phyloP scores from a whole-genome alignment of 1,140 invertebrate genomes.

The Bacillus rossius region DNA sequence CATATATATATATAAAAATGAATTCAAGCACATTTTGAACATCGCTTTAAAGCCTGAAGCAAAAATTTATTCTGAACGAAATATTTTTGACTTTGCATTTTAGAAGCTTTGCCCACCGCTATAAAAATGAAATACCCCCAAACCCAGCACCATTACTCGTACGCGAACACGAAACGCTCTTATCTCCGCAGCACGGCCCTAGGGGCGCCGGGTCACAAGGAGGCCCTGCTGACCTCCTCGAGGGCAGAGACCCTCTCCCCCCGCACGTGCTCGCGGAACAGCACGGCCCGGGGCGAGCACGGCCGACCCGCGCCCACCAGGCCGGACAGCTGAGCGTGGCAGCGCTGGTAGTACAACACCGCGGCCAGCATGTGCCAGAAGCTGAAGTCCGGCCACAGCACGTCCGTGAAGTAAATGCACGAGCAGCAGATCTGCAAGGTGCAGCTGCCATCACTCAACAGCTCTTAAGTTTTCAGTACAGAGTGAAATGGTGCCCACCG shows the following conservation, averaged over 20 bases:
- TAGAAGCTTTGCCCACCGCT: no score
- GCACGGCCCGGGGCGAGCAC: background rate
- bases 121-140: no score
- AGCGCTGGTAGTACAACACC: slow-evolving; percentile 78
- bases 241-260: background rate
- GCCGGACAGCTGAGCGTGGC: slow-evolving; percentile 13
- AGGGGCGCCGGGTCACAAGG: background rate
- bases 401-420: slow-evolving; percentile 70
- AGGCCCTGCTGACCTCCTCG: background rate
- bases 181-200: no score
- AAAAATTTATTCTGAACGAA: no score
- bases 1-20: no score
- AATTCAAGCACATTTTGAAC: no score
- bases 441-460: slow-evolving; percentile 11
- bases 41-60: no score
- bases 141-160: no score
- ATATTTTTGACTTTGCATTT: no score
- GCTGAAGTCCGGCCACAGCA: slow-evolving; percentile 91
- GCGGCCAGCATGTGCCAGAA: slow-evolving; percentile 84
- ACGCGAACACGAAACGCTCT: no score
- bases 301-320: background rate
- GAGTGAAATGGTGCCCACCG: no score
- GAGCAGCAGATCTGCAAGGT: slow-evolving; percentile 57
- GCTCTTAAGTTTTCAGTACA: background rate
- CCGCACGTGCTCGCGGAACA: background rate